Evolutionary conservation across 2,113 vertebrate genomes (phyloP).

Genomic region (Ellobius talpinus): DNA sequence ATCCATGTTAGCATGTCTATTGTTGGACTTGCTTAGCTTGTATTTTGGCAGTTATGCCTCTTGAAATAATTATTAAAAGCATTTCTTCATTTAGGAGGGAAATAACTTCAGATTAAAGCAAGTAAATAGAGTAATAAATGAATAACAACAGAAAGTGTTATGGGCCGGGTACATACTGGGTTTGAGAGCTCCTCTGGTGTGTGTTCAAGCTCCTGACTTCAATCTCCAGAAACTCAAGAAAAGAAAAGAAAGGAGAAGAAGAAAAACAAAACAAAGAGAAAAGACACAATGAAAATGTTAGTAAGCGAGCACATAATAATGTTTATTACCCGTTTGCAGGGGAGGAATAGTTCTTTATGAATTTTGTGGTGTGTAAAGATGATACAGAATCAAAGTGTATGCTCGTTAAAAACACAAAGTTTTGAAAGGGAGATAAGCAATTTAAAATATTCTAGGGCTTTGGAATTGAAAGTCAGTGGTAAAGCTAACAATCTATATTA

Average conservation of each 20-base stretch:
- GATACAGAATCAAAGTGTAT: not conserved
- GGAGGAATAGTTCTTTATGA: not conserved
- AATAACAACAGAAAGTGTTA: not conserved
- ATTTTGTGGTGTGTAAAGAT: not conserved
- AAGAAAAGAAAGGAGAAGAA: not conserved
- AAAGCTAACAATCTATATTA: not conserved
- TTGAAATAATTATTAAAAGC: not conserved
- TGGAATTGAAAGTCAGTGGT: not conserved
- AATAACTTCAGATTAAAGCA: constrained; percentile 5
- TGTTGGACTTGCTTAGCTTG: not conserved
- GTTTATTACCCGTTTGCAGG: not conserved
- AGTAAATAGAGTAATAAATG: not conserved
- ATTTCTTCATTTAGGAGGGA: not conserved
- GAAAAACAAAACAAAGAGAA: not conserved
- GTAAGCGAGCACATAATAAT: not conserved
- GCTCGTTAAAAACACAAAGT: constrained; percentile 5
- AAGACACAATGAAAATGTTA: not conserved
- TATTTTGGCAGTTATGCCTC: not conserved
- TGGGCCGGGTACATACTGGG: not conserved
- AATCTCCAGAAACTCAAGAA: not conserved
- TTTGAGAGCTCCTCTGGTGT: not conserved
- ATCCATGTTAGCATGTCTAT: not conserved
- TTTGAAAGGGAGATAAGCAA: not conserved
- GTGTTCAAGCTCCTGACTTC: not conserved
- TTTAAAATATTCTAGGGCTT: constrained; percentile 31